Percentiles rank a stretch among this genome's conserved stretches.
phyloP scores from a whole-genome alignment of 2,888 invertebrate species.

The Drosophila anomelani region DNA sequence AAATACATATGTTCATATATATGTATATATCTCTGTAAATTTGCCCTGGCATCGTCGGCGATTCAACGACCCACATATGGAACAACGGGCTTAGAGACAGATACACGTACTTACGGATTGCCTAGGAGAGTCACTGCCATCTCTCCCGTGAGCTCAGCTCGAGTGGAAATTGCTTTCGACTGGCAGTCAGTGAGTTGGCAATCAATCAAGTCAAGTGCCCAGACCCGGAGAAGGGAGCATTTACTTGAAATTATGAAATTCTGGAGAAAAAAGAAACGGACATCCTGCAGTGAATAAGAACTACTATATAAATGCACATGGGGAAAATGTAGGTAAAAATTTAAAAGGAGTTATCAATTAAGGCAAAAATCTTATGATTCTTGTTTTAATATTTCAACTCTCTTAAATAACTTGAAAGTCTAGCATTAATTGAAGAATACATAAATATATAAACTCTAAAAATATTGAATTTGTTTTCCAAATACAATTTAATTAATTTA shows the following conservation, averaged over 20 bases:
- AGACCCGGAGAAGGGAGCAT: slow-evolving; percentile 8
- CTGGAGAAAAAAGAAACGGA: slow-evolving; percentile 52
- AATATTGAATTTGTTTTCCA: too few species aligned
- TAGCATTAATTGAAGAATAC: too few species aligned
- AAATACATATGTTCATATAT: background rate
- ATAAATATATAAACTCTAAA: too few species aligned
- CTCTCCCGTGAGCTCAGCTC: slow-evolving; percentile 45
- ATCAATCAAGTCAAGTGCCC: slow-evolving; percentile 72
- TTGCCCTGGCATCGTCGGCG: slow-evolving; percentile 29
- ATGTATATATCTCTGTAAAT: slow-evolving; percentile 24
- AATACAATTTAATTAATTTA: too few species aligned
- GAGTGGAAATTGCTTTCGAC: slow-evolving; percentile 66
- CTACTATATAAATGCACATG: background rate
- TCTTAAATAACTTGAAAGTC: background rate
- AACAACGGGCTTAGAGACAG: slow-evolving; percentile 32
- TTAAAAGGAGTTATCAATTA: too few species aligned
- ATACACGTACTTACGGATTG: slow-evolving; percentile 36
- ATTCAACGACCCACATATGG: slow-evolving; percentile 43
- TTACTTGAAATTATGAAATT: slow-evolving; percentile 69
- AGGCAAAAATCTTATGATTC: background rate
- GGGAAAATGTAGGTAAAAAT: background rate
- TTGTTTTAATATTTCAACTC: background rate
- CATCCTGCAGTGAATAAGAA: slow-evolving; percentile 58
- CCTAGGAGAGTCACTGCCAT: slow-evolving; percentile 30
- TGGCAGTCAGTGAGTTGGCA: slow-evolving; percentile 58